These are phyloP conservation scores for Macroramphosus scolopax DNA, from an alignment of 2,797 vertebrate genomes.

Conservation along the genomic window DNA sequence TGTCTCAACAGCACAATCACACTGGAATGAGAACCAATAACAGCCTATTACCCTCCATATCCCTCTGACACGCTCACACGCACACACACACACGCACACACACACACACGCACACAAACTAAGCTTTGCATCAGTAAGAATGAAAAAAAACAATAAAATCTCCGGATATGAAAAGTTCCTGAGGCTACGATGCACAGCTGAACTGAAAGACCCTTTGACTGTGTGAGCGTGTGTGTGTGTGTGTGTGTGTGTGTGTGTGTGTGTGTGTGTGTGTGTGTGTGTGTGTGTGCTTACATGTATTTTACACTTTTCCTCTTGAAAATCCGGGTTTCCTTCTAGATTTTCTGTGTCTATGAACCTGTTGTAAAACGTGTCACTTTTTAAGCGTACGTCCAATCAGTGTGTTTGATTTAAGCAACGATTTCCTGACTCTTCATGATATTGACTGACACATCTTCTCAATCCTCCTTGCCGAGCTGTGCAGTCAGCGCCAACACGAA, in stretches of 20 bases:
- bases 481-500: too few relatives aligned
- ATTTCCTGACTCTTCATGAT: too few relatives aligned
- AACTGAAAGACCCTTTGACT: too few relatives aligned
- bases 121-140: constrained; percentile 64
- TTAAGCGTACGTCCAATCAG: too few relatives aligned
- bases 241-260: constrained; percentile 19
- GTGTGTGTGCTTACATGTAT: neutral
- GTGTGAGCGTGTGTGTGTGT: constrained; percentile 27
- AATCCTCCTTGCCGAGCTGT: too few relatives aligned
- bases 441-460: too few relatives aligned
- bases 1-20: constrained; percentile 69
- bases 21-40: constrained; percentile 78
- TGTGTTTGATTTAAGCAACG: too few relatives aligned
- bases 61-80: constrained; percentile 28
- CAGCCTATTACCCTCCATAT: constrained; percentile 53
- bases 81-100: constrained; percentile 27
- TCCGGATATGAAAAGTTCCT: constrained; percentile 77
- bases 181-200: constrained; percentile 56
- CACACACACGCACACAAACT: constrained; percentile 14
- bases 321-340: too few relatives aligned
- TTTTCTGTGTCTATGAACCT: too few relatives aligned
- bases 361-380: too few relatives aligned
- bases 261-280: constrained; percentile 20
- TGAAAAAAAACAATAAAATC: constrained; percentile 80
- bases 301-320: too few relatives aligned